phyloP scores from a whole-genome alignment of 2,113 vertebrate genomes.

The Pelusios castaneus region DNA sequence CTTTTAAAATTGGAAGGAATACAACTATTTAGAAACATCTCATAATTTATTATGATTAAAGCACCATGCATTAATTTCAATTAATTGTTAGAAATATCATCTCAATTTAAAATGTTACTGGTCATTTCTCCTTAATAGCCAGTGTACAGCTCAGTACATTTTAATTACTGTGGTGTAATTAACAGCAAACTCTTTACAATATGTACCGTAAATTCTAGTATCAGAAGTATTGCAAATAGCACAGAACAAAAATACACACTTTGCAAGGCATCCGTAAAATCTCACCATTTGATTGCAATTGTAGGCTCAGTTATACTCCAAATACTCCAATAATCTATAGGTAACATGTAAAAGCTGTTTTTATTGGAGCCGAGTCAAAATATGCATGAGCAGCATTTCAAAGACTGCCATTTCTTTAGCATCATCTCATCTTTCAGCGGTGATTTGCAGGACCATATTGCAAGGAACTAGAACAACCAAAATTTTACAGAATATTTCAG shows the following conservation, averaged over 20 bases:
- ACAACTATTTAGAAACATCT: not conserved
- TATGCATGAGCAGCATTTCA: fast-evolving
- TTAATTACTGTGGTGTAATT: not conserved
- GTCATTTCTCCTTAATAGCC: not conserved
- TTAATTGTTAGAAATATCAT: not conserved
- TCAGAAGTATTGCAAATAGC: conserved; percentile 3
- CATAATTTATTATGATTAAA: not conserved
- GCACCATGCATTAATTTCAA: not conserved
- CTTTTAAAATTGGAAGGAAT: not conserved
- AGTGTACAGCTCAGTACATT: fast-evolving
- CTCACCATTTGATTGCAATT: not conserved
- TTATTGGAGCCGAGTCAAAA: not conserved
- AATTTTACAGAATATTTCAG: not conserved
- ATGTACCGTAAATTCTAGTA: not conserved
- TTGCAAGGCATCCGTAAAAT: not conserved
- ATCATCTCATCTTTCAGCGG: fast-evolving
- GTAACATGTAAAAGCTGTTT: not conserved
- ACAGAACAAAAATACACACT: not conserved
- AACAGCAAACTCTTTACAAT: not conserved
- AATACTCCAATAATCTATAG: not conserved
- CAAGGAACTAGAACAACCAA: fast-evolving
- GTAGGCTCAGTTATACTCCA: not conserved
- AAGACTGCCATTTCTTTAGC: not conserved
- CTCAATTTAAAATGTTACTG: not conserved
- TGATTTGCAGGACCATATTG: fast-evolving